A percentile compares a stretch with the other conserved stretches of the same genome.
Evolutionary conservation across 1,140 invertebrate genomes (phyloP).

Genomic region (Schlechtendalia chinensis): DNA sequence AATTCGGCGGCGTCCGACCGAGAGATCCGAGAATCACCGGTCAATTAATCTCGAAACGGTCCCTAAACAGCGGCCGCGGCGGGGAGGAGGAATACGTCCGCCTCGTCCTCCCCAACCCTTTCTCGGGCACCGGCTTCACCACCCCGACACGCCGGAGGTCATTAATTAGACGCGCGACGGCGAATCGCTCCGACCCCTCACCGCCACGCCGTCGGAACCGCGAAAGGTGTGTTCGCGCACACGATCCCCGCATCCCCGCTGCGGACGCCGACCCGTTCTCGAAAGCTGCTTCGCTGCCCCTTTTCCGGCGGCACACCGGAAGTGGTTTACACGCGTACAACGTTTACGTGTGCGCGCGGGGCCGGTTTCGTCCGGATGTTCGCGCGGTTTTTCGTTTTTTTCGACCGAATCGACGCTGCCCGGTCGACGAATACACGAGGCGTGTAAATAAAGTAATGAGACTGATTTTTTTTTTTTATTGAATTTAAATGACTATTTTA

Average conservation of each 20-base stretch:
- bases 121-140: too few relatives aligned
- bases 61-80: neutral
- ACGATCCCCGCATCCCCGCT: too few relatives aligned
- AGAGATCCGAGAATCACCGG: conserved; percentile 30
- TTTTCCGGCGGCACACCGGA: conserved; percentile 29
- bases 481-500: too few relatives aligned
- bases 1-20: conserved; percentile 4
- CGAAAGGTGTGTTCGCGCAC: conserved; percentile 16
- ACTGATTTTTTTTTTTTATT: too few relatives aligned
- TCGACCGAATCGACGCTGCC: too few relatives aligned
- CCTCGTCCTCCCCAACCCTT: too few relatives aligned
- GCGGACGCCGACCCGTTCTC: neutral
- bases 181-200: neutral
- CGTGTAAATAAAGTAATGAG: too few relatives aligned
- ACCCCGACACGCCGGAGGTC: conserved; percentile 16
- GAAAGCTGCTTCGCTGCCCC: conserved; percentile 33
- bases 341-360: too few relatives aligned
- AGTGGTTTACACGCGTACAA: conserved; percentile 1
- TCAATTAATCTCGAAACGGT: conserved; percentile 43
- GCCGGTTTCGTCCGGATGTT: too few relatives aligned
- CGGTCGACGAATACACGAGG: too few relatives aligned
- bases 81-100: too few relatives aligned
- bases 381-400: too few relatives aligned
- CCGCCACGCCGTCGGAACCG: neutral
- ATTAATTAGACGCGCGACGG: conserved; percentile 26